Conservation (phyloP, 2,888 invertebrate species). For the Rugalucina vietnamica region DNA sequence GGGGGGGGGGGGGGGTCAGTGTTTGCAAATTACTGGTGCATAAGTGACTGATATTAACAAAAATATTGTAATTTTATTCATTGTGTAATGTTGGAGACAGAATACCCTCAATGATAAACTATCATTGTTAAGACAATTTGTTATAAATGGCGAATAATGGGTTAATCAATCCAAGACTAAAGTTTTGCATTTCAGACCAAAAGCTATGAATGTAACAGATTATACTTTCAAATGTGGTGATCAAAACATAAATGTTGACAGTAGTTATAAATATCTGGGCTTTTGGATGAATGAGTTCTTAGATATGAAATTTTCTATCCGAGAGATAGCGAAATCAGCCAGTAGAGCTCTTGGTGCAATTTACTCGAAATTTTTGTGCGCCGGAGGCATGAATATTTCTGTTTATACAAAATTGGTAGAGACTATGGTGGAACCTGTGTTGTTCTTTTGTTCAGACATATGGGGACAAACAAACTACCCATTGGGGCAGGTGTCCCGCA, state of each 20-base stretch:
- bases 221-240: conserved; percentile 20
- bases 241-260: background rate
- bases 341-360: conserved; percentile 26
- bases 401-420: conserved; percentile 15
- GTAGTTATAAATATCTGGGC: conserved; percentile 16
- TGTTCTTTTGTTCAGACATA: conserved; percentile 19
- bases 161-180: conserved; percentile 35
- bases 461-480: background rate
- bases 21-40: too few relatives aligned
- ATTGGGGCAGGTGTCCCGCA: too few relatives aligned
- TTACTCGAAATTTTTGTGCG: background rate
- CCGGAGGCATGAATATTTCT: conserved; percentile 5
- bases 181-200: conserved; percentile 31
- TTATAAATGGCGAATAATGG: conserved; percentile 17
- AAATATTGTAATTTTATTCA: too few relatives aligned
- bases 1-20: too few relatives aligned
- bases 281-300: conserved; percentile 17
- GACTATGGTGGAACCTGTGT: conserved; percentile 10
- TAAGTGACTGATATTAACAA: too few relatives aligned
- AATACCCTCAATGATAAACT: too few relatives aligned
- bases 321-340: conserved; percentile 27
- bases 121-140: too few relatives aligned
- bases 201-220: background rate
- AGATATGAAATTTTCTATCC: conserved; percentile 15
- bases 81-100: too few relatives aligned